phyloP scores from a whole-genome alignment of 2,113 vertebrate genomes.

The Larimichthys crocea region DNA sequence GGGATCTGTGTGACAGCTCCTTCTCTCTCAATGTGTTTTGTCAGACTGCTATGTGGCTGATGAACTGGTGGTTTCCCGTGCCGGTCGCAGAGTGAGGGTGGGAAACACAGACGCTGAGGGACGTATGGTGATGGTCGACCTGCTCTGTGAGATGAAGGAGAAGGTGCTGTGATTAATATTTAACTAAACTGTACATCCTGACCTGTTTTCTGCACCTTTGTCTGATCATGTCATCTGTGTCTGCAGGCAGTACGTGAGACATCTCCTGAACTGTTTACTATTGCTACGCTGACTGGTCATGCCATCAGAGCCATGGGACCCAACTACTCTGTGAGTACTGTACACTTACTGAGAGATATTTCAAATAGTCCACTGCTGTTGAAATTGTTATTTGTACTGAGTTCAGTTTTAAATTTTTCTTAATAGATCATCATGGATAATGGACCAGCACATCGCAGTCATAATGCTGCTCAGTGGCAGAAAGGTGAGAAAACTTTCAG shows the following conservation, averaged over 20 bases:
- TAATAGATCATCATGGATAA: conserved; percentile 88
- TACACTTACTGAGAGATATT: neutral
- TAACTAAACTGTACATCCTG: neutral
- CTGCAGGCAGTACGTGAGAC: conserved; percentile 77
- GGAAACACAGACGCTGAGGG: conserved; percentile 89
- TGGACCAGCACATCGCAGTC: conserved; percentile 76
- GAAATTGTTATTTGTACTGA: neutral
- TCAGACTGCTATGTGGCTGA: conserved; percentile 88
- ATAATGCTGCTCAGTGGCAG: conserved; percentile 81
- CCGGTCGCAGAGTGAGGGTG: conserved; percentile 82
- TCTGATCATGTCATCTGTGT: conserved; percentile 17
- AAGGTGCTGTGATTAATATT: conserved; percentile 67
- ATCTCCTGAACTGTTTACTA: conserved; percentile 84
- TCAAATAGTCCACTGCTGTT: neutral
- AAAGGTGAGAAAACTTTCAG: conserved; percentile 73
- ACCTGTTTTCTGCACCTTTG: neutral
- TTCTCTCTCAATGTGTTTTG: conserved; percentile 1
- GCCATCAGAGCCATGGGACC: conserved; percentile 87
- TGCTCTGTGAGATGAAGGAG: conserved; percentile 89
- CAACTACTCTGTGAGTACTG: conserved; percentile 84
- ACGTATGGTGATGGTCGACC: conserved; percentile 87
- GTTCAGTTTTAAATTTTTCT: conserved; percentile 5
- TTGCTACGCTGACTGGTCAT: conserved; percentile 87
- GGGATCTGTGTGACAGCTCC: neutral
- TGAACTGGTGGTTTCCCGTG: conserved; percentile 85